Percentiles rank a stretch among this genome's conserved stretches.
These are phyloP conservation scores for Parotia lawesii DNA, from an alignment of 2,113 vertebrate genomes.

Conservation along the genomic window DNA sequence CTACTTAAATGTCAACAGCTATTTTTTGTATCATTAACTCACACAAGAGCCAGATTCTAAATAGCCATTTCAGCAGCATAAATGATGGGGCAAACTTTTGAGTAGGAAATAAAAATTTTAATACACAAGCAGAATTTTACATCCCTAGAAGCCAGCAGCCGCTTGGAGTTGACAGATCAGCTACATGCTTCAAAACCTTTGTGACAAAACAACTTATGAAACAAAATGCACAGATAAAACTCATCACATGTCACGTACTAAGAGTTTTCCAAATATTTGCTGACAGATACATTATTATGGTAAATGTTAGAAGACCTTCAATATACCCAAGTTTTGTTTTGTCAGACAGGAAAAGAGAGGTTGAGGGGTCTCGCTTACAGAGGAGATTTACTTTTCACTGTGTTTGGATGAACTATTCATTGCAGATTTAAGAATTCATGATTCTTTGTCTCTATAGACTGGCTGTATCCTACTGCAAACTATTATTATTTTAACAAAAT, in stretches of 20 bases:
- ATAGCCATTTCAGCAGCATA: neutral
- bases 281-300: neutral
- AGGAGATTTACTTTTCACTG: neutral
- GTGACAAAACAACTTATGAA: neutral
- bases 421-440: neutral
- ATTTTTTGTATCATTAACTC: neutral
- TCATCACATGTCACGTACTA: fast-evolving
- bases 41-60: neutral
- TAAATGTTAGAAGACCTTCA: neutral
- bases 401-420: neutral
- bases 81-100: neutral
- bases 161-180: neutral
- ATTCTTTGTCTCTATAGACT: neutral
- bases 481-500: neutral
- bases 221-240: neutral
- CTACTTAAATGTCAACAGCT: neutral
- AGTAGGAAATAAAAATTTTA: neutral
- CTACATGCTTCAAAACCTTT: neutral
- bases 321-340: neutral
- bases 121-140: neutral
- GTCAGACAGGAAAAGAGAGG: neutral
- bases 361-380: neutral
- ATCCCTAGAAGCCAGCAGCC: neutral
- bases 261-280: neutral
- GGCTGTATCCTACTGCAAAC: neutral